phyloP scores from a whole-genome alignment of 2,113 vertebrate species.

The Myxocyprinus asiaticus region DNA sequence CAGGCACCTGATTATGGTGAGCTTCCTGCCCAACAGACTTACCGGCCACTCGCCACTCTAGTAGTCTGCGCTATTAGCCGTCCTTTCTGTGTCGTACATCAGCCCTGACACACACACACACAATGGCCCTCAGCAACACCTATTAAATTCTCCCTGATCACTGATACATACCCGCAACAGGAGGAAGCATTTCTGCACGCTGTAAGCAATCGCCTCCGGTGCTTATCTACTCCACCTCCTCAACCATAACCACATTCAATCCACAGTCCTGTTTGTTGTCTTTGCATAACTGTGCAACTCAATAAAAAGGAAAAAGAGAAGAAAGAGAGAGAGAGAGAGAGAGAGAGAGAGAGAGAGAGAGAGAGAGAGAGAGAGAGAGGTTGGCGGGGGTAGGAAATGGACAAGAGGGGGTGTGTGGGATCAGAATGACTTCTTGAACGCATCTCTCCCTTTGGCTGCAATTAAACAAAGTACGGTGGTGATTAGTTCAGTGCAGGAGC shows the following conservation, averaged over 20 bases:
- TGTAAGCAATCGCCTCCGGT: slow-evolving; percentile 77
- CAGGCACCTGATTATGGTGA: slow-evolving; percentile 81
- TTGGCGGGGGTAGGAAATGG: slow-evolving; percentile 62
- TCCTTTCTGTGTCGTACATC: slow-evolving; percentile 15
- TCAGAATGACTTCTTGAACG: slow-evolving; percentile 99
- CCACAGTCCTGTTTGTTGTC: slow-evolving; percentile 92
- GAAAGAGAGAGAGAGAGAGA: slow-evolving; percentile 18
- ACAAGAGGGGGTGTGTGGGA: slow-evolving; percentile 81
- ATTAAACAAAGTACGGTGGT: slow-evolving; percentile 99
- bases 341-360: neutral
- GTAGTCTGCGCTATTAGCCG: neutral
- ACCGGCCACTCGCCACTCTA: neutral
- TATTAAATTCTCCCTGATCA: slow-evolving; percentile 78
- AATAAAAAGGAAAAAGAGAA: slow-evolving; percentile 73
- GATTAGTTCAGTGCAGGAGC: slow-evolving; percentile 98
- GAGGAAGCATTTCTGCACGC: slow-evolving; percentile 80
- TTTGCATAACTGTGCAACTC: slow-evolving; percentile 86
- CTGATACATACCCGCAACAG: slow-evolving; percentile 61
- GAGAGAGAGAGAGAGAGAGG: neutral
- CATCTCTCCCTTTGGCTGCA: slow-evolving; percentile 96
- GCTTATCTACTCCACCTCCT: slow-evolving; percentile 70
- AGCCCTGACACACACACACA: neutral
- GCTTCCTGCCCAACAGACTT: slow-evolving; percentile 67
- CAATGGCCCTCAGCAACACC: slow-evolving; percentile 61
- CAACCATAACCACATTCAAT: slow-evolving; percentile 89